phyloP scores from a whole-genome alignment of 1,140 invertebrate genomes.

The Cydia fagiglandana region DNA sequence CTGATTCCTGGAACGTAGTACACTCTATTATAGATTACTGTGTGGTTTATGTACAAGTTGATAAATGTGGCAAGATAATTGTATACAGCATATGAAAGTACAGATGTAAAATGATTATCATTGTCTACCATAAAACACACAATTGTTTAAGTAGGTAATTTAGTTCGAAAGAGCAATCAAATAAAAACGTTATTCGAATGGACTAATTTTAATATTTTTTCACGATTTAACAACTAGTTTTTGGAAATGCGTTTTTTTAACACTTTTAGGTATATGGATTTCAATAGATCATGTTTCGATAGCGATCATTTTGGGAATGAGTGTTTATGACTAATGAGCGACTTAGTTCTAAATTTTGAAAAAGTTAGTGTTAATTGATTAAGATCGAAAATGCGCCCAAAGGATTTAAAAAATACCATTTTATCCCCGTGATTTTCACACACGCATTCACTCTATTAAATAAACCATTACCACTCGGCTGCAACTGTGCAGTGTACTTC shows the following conservation, averaged over 20 bases:
- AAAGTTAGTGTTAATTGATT: conserved; percentile 31
- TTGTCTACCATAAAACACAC: too few species aligned
- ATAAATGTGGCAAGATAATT: too few species aligned
- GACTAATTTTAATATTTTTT: too few species aligned
- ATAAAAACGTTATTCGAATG: too few species aligned
- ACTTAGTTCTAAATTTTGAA: background rate
- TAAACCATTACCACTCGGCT: conserved; percentile 3
- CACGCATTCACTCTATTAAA: conserved; percentile 1
- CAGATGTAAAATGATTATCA: too few species aligned
- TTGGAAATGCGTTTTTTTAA: too few species aligned
- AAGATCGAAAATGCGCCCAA: conserved; percentile 18
- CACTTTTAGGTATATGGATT: background rate
- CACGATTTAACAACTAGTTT: too few species aligned
- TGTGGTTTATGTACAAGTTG: background rate
- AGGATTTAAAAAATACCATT: conserved; percentile 18
- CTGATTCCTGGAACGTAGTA: conserved; percentile 46
- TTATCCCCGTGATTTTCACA: conserved; percentile 18
- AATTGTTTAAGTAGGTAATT: too few species aligned
- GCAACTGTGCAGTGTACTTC: conserved; percentile 3
- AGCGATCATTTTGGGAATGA: background rate
- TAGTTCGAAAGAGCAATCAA: too few species aligned
- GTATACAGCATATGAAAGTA: too few species aligned
- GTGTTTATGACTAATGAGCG: background rate
- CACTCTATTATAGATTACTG: background rate
- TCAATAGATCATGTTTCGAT: background rate